phyloP scores from a whole-genome alignment of 30 jellyfish, hydroid and myxozoan genomes.

The Rhopilema esculentum region DNA sequence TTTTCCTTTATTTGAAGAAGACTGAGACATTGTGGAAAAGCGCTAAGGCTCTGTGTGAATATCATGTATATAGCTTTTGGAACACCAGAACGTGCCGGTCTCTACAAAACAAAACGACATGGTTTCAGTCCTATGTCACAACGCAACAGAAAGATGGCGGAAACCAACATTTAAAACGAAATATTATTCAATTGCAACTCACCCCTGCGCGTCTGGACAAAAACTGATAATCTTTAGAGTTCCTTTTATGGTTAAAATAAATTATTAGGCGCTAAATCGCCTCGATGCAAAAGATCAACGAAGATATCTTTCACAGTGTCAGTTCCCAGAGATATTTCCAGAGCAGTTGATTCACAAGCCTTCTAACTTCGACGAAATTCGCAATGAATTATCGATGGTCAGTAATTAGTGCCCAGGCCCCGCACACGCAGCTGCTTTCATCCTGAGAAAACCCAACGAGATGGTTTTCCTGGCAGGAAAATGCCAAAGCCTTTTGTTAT shows the following conservation, averaged over 20 bases:
- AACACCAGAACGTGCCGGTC: constrained; percentile 96
- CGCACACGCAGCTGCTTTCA: constrained; percentile 49
- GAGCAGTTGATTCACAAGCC: constrained; percentile 46
- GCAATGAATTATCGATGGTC: constrained; percentile 49
- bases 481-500: no score
- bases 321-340: not conserved
- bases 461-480: no score
- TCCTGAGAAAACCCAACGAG: no score
- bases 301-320: constrained; percentile 5
- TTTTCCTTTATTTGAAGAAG: constrained; percentile 93
- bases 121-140: constrained; percentile 53
- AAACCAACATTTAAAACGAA: constrained; percentile 42
- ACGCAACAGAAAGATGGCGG: constrained; percentile 86
- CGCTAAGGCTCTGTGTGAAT: constrained; percentile 80
- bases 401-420: constrained; percentile 38
- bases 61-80: constrained; percentile 91
- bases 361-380: constrained; percentile 62
- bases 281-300: constrained; percentile 26
- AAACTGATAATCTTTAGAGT: constrained; percentile 9
- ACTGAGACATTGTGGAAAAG: constrained; percentile 94
- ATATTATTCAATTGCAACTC: constrained; percentile 5
- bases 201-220: constrained; percentile 86
- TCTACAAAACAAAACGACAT: constrained; percentile 63
- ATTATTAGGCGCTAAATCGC: constrained; percentile 3
- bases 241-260: not conserved